Evolutionary conservation across 2,797 vertebrate genomes (phyloP).

Genomic region (Lophotriccus pileatus): DNA sequence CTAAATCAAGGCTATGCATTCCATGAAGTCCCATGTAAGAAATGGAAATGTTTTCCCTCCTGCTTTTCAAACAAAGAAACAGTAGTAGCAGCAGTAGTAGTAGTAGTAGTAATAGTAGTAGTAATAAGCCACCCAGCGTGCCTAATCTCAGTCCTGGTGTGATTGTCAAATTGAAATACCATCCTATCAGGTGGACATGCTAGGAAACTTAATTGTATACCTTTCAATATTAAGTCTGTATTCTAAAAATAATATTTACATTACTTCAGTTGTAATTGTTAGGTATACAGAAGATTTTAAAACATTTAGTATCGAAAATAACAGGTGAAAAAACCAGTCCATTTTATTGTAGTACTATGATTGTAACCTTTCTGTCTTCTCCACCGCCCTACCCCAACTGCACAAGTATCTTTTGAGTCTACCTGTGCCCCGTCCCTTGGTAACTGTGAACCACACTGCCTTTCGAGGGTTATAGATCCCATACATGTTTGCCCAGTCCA

Average conservation of each 20-base stretch:
- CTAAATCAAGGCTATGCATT: not conserved
- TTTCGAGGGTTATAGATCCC: not conserved
- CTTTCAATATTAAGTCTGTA: not conserved
- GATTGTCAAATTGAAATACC: not conserved
- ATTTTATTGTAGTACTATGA: not conserved
- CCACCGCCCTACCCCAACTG: not conserved
- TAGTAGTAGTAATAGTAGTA: not conserved
- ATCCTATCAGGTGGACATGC: accelerated
- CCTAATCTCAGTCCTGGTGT: not conserved
- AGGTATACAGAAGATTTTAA: not conserved
- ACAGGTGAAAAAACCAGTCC: not conserved
- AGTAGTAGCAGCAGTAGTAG: not conserved
- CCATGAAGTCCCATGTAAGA: not conserved
- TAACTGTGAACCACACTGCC: not conserved
- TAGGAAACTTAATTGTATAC: not conserved
- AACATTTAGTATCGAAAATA: not conserved
- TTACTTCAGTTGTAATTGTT: not conserved
- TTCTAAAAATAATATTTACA: not conserved
- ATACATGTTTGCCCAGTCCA: not conserved
- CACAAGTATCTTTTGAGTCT: not conserved
- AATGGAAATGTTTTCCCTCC: not conserved
- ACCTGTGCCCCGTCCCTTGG: accelerated
- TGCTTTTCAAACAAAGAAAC: not conserved
- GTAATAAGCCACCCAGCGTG: not conserved
- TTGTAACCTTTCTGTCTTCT: not conserved